Conservation (phyloP, 2,888 invertebrate genomes). For the Dasypolia templi region DNA sequence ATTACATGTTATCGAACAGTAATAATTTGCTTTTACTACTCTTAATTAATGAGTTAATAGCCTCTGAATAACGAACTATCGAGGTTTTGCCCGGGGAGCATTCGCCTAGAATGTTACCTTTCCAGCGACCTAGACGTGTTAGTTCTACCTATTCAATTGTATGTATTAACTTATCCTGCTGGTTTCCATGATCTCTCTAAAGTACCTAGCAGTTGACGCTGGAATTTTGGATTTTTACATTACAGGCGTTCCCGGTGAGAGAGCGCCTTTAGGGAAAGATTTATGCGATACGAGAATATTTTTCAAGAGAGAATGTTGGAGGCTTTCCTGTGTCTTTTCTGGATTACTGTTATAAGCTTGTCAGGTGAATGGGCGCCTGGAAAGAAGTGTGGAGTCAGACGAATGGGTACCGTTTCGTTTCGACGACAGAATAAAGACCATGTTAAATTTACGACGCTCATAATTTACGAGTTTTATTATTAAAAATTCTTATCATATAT, state of each 20-base stretch:
- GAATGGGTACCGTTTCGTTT: neutral
- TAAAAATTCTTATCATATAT: no score
- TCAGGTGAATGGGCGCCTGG: neutral
- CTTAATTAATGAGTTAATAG: no score
- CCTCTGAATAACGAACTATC: no score
- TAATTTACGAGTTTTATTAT: no score
- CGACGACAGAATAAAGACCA: neutral
- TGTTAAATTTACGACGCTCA: neutral
- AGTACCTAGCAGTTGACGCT: neutral
- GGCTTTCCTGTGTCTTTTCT: constrained; percentile 24
- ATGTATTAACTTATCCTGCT: neutral
- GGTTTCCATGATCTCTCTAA: neutral
- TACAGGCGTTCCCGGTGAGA: no score
- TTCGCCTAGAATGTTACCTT: neutral
- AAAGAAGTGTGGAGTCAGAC: neutral
- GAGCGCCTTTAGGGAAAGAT: no score
- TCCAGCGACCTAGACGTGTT: no score
- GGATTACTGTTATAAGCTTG: constrained; percentile 31
- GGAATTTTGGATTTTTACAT: no score
- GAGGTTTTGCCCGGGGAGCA: no score
- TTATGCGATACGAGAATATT: constrained; percentile 10
- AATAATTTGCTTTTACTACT: no score
- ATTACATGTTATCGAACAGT: no score
- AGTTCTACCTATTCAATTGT: neutral
- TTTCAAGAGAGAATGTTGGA: neutral